Evolutionary conservation across 2,113 vertebrate genomes (phyloP), one percentile per base, ranked within the genome.

Genomic region (Nerophis lumbriciformis): DNA sequence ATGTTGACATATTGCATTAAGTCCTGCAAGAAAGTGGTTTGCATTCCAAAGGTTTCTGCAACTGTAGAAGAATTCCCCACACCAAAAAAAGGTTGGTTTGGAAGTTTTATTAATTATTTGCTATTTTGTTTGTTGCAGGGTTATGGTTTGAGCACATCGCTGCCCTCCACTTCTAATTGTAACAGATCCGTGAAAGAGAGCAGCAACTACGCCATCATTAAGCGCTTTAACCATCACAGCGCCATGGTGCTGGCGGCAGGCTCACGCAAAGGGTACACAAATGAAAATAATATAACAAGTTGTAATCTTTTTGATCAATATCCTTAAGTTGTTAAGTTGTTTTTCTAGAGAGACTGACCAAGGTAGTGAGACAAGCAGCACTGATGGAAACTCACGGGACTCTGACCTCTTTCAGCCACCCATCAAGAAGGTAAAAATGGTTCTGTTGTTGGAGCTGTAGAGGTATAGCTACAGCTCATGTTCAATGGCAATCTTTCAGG

Each of bases 201-300:
- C 73, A 98, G 95, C 81, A 98, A 98, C 48, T 92, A 93, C 56
- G 96, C 95, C 84, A 99, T 99, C 73, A 98, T 99, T 76, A 98
- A 95, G 83, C 91, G 97, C 56, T 98, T 99, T 88, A 99, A 99
- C 87, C 95, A 98, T 85, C 97, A 99, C 67, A 99, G 96, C 85
- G 95, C 96, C 86, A 98, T 99, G 97, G 96, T 99, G 75, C 91
- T 99, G 80, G 96, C 95, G 72, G 95, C 97, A 57, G 95, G 96
- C 52, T 92, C 96, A 75, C 91, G 92, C 76, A 96, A 92, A 83
- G 91, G 92, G 97, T 99, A 89, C 91, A 91, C 78, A 65, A n/a
- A 48, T 19, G 1, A 15, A 50, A 16, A 48, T 38, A 1, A 38
- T 7, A 42, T 45, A 11, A 45, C 42, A 12, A 28, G 19, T 14